A percentile compares a stretch with the other conserved stretches of the same genome.
Conservation (phyloP, 1,140 invertebrate genomes). For the Oncopodura yosiiana region DNA sequence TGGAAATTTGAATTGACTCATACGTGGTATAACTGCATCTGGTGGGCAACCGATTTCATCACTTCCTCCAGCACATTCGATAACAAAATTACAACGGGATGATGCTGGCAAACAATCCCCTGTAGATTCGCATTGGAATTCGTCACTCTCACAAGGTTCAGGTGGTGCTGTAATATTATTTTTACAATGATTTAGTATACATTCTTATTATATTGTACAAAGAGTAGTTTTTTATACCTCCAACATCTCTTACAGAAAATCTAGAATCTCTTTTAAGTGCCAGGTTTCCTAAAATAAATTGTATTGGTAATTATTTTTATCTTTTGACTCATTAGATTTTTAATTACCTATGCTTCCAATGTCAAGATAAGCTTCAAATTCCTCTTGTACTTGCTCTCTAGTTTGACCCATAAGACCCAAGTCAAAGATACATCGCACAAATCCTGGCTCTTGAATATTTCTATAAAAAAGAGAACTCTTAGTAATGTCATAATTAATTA, state of each 20-base stretch:
- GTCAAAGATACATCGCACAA: constrained; percentile 26
- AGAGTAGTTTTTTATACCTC: constrained; percentile 40
- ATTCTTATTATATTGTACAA: constrained; percentile 37
- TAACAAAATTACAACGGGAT: no score
- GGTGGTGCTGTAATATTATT: no score
- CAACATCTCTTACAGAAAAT: constrained; percentile 44
- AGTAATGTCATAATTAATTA: no score
- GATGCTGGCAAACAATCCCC: no score
- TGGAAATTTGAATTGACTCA: no score
- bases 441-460: constrained; percentile 23
- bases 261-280: constrained; percentile 40
- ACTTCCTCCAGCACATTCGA: no score
- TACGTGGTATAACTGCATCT: no score
- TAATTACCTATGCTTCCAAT: constrained; percentile 42
- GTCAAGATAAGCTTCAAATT: constrained; percentile 38
- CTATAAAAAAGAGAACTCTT: constrained; percentile 19
- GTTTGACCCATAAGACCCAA: constrained; percentile 21
- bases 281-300: no score
- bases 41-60: no score
- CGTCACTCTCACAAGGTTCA: no score
- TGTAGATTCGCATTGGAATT: no score
- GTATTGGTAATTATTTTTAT: constrained; percentile 39
- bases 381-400: constrained; percentile 16
- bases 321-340: constrained; percentile 38
- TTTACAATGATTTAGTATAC: no score